Evolutionary conservation across 2,113 vertebrate species (phyloP).

Genomic region (Rhipidura dahli): DNA sequence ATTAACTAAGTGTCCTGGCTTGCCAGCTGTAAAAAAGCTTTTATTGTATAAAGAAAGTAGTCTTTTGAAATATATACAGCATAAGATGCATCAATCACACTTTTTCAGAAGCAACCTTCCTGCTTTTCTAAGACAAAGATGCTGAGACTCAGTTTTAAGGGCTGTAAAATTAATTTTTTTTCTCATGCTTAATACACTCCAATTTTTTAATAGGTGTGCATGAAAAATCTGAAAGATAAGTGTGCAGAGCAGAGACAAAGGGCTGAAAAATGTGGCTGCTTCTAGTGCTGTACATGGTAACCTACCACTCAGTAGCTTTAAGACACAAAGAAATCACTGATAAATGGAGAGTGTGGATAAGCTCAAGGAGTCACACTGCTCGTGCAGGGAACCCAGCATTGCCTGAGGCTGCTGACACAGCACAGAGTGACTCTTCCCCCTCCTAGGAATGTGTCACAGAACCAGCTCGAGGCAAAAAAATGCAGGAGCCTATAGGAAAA

Average conservation of each 20-base stretch:
- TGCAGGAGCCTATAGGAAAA: neutral
- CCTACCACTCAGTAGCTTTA: neutral
- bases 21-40: neutral
- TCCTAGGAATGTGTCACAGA: neutral
- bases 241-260: neutral
- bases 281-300: neutral
- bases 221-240: neutral
- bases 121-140: neutral
- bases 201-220: neutral
- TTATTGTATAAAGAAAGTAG: neutral
- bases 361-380: fast-evolving
- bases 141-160: neutral
- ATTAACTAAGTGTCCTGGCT: neutral
- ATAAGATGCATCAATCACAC: neutral
- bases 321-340: neutral
- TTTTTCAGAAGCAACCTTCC: neutral
- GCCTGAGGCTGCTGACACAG: neutral
- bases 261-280: neutral
- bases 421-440: neutral
- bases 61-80: neutral
- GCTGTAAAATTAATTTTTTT: neutral
- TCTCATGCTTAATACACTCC: neutral
- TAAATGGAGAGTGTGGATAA: neutral
- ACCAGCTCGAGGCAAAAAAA: neutral
- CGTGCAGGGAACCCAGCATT: fast-evolving